These are phyloP conservation scores for Tetragonula carbonaria DNA, from an alignment of 2,888 invertebrate genomes.

Conservation along the genomic window DNA sequence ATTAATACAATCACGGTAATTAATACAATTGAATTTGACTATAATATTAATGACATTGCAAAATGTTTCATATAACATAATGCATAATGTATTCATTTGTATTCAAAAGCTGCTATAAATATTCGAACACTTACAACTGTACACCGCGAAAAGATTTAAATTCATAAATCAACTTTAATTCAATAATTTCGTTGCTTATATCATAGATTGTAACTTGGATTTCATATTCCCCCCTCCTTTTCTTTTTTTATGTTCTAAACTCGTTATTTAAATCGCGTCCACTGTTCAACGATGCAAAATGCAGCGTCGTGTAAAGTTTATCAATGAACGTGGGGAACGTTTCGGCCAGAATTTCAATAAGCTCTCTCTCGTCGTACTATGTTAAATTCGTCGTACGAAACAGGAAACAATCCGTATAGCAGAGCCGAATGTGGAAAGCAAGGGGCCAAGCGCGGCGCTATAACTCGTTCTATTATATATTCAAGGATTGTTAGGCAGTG, in stretches of 20 bases:
- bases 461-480: slow-evolving; percentile 12
- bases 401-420: slow-evolving; percentile 20
- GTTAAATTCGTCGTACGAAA: slow-evolving; percentile 24
- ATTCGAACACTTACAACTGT: too few relatives aligned
- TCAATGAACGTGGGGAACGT: slow-evolving; percentile 21
- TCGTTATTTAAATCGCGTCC: slow-evolving; percentile 6
- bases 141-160: not conserved
- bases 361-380: not conserved
- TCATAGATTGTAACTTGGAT: too few relatives aligned
- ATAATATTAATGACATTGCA: too few relatives aligned
- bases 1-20: too few relatives aligned
- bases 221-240: not conserved
- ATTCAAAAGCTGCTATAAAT: too few relatives aligned
- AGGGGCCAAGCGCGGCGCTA: not conserved
- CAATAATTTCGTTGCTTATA: not conserved
- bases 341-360: slow-evolving; percentile 26
- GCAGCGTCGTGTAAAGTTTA: slow-evolving; percentile 12
- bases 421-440: slow-evolving; percentile 22
- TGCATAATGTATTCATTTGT: too few relatives aligned
- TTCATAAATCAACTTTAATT: not conserved
- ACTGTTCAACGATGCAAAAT: slow-evolving; percentile 20
- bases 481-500: slow-evolving; percentile 23
- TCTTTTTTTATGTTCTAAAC: not conserved
- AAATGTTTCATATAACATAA: too few relatives aligned
- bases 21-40: too few relatives aligned